Percentiles rank a stretch among this genome's conserved stretches.
Evolutionary conservation across 2,113 vertebrate species (phyloP).

Genomic region (Gasterosteus nipponicus): DNA sequence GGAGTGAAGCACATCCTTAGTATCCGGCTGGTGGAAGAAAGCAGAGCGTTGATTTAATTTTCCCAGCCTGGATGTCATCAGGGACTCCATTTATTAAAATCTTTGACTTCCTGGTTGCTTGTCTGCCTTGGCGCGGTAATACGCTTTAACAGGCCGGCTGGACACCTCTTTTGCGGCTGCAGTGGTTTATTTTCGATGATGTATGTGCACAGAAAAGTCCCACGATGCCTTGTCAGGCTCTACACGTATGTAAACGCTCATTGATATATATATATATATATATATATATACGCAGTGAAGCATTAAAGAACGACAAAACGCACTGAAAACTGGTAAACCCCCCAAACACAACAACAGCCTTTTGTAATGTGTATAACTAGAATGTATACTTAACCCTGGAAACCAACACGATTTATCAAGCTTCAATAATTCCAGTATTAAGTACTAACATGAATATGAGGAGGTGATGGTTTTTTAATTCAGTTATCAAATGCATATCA

Average conservation of each 20-base stretch:
- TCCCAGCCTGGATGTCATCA: background rate
- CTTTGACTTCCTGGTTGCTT: background rate
- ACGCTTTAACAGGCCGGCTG: background rate
- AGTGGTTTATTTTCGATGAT: background rate
- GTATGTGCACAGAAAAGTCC: background rate
- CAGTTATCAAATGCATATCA: background rate
- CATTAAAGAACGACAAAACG: background rate
- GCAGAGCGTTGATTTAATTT: background rate
- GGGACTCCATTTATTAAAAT: background rate
- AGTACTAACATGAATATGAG: background rate
- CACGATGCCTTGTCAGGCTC: slow-evolving; percentile 1
- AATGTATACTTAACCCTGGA: background rate
- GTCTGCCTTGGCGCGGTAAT: background rate
- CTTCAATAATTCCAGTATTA: background rate
- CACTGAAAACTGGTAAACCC: background rate
- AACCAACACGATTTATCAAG: background rate
- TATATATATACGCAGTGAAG: background rate
- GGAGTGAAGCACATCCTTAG: background rate
- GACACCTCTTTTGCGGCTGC: background rate
- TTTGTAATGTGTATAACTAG: background rate
- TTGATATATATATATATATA: too few relatives aligned
- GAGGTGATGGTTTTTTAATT: background rate
- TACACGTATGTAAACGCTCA: background rate
- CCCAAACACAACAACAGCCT: background rate
- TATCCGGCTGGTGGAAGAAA: background rate